These are phyloP conservation scores for Elegia similella DNA, from an alignment of 2,888 invertebrate genomes.

Conservation along the genomic window DNA sequence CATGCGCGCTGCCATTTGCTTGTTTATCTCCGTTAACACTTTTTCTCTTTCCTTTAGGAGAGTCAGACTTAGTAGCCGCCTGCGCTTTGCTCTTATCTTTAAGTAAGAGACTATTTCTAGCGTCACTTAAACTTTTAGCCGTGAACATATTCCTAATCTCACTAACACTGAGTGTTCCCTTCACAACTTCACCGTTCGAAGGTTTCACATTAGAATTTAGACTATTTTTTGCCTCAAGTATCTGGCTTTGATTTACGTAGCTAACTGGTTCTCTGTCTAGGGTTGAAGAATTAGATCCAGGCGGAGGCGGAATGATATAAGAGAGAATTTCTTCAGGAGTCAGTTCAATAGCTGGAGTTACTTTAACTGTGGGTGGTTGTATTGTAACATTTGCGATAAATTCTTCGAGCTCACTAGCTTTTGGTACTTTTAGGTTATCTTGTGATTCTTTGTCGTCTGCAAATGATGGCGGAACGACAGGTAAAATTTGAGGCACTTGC, in stretches of 20 bases:
- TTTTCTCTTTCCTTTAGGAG: slow-evolving; percentile 72
- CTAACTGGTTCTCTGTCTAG: slow-evolving; percentile 67
- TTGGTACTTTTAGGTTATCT: slow-evolving; percentile 54
- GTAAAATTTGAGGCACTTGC: slow-evolving; percentile 85
- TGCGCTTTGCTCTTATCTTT: slow-evolving; percentile 69
- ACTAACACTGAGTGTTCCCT: slow-evolving; percentile 81
- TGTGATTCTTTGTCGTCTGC: slow-evolving; percentile 82
- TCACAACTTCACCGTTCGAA: slow-evolving; percentile 72
- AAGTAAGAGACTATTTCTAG: slow-evolving; percentile 73
- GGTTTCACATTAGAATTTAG: slow-evolving; percentile 46
- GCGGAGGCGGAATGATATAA: slow-evolving; percentile 90
- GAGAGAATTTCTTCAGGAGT: slow-evolving; percentile 93
- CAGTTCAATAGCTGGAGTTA: slow-evolving; percentile 88
- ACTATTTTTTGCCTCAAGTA: slow-evolving; percentile 52
- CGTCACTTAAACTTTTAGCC: slow-evolving; percentile 74
- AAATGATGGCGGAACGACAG: slow-evolving; percentile 88
- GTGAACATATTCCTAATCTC: slow-evolving; percentile 78
- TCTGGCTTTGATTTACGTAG: slow-evolving; percentile 65
- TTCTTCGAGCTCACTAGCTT: slow-evolving; percentile 86
- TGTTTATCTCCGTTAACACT: slow-evolving; percentile 64
- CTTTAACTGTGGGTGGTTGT: slow-evolving; percentile 89
- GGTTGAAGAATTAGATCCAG: slow-evolving; percentile 78
- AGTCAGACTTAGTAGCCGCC: slow-evolving; percentile 60
- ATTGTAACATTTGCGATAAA: slow-evolving; percentile 92
- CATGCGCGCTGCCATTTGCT: slow-evolving; percentile 71